Conservation (phyloP, 2,888 invertebrate species). For the Chloromyia formosa region DNA sequence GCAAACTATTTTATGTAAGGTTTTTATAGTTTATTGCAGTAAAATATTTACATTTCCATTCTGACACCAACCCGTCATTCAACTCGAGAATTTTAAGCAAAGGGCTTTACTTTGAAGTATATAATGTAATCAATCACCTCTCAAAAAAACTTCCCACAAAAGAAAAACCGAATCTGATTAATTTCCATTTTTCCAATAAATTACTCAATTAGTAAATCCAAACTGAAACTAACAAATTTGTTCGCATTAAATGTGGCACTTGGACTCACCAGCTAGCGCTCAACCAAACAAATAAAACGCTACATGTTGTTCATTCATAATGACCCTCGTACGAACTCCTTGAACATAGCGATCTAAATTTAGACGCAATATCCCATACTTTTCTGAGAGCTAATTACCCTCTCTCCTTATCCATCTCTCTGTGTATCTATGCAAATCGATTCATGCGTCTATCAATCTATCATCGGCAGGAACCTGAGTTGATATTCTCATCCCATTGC, state of each 20-base stretch:
- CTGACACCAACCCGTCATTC: no score
- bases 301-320: neutral
- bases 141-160: neutral
- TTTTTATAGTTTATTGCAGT: no score
- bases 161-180: neutral
- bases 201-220: slow-evolving; percentile 2
- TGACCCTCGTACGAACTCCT: neutral
- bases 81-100: no score
- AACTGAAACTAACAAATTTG: slow-evolving; percentile 10
- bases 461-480: neutral
- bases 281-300: neutral
- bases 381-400: neutral
- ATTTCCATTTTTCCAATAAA: neutral
- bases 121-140: neutral
- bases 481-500: neutral
- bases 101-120: no score
- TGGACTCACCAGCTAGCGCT: neutral
- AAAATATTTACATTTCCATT: no score
- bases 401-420: neutral
- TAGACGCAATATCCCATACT: no score
- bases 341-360: neutral
- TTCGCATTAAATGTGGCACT: slow-evolving; percentile 1
- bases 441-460: slow-evolving; percentile 1
- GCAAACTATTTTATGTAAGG: no score
- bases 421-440: neutral